Evolutionary conservation across 2,113 vertebrate species (phyloP), one percentile per base, ranked within the genome.

Genomic region (Physeter macrocephalus): DNA sequence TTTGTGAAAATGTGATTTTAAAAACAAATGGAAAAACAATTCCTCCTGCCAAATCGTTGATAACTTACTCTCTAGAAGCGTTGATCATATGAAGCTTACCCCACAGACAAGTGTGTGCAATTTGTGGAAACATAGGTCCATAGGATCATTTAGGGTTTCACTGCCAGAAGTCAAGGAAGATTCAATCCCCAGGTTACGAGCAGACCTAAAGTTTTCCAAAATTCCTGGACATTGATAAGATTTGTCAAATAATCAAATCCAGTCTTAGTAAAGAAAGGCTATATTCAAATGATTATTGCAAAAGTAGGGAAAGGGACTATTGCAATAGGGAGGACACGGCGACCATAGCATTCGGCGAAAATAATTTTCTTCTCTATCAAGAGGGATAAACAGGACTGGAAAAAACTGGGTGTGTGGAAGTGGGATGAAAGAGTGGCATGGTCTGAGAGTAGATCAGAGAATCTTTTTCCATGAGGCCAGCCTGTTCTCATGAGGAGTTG

Each of bases 1-100:
- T 89, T 71, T 82, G 25, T 95, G 12, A 92, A 95, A 92, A 92
- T 52, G 1, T 34, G 14, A 74, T 81, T 92, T 87, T 83, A 27
- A 93, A 93, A 71, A 67, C 13, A 31, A 1, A 69, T 34, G 20
- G 3, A 78, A 27, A 81, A 49, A n/a, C 52, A 59, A 43, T 54
- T 3, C 8, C 39, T 67, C 8, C 9, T 90, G 18, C 15, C 23
- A 81, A 85, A 62, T 88, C 11, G 72, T 14, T 88, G 31, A 13
- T 41, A 29, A 88, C 7, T 46, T 11, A 84, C 54, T 59, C 5
- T 25, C 5, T 36, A 71, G 25, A 66, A 91, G 8, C 0, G 3
- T 31, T 82, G 11, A 9, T 7, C 29, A 41, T 1, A 21, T 29
- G 27, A 46, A 39, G 13, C 3, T 66, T 34, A 87, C 13, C 23